Evolutionary conservation across 64 coral and sea anemone species (phyloP), one percentile per base, ranked within the genome.

Genomic region (Porites lutea): DNA sequence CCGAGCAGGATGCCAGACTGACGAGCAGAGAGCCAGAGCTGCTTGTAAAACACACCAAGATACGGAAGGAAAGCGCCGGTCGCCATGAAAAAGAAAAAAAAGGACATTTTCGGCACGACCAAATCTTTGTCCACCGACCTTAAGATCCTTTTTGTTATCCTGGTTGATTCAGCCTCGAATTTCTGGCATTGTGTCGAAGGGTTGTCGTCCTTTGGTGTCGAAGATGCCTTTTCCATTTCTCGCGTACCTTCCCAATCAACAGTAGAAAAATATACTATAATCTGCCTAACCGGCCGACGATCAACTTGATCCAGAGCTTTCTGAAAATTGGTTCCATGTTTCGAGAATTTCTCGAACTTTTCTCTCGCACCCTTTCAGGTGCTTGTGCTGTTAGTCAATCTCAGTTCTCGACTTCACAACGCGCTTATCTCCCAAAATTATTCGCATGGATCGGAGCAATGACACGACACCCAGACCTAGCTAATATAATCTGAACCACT

Each of bases 21-120:
- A 50, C 92, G 71, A 23, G 95, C 95, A 3, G 91, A 94, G 13
- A 97, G 89, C 95, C 95, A 97, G 2, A 97, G 62, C 57, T 97
- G 95, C 46, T 97, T 97, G 58, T 97, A 97, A 64, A 93, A 97
- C 21, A 97, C 95, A 13, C 95, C 95, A n/a, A 97, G 92, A 63
- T 97, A 97, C 0, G 95, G 95, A 19, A 97, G 69, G 48, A 97
- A 94, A 43, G 95, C 92, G 18, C 95, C 95, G 19, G 90, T 87
- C 8, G 92, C 95, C 95, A 97, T 97, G 60, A 94, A 97, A 22
- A 88, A 97, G 47, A 97, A 97, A 75, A 97, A 97, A 59, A 97
- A 97, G 59, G 95, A 97, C 21, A 97, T 27, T 72, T 97, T 97
- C 9, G 95, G 95, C 5, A 97, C 77, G 0, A 97, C 70, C 2